phyloP scores from a whole-genome alignment of 37 sponge, comb jelly and placozoan species.

The Crambe crambe region DNA sequence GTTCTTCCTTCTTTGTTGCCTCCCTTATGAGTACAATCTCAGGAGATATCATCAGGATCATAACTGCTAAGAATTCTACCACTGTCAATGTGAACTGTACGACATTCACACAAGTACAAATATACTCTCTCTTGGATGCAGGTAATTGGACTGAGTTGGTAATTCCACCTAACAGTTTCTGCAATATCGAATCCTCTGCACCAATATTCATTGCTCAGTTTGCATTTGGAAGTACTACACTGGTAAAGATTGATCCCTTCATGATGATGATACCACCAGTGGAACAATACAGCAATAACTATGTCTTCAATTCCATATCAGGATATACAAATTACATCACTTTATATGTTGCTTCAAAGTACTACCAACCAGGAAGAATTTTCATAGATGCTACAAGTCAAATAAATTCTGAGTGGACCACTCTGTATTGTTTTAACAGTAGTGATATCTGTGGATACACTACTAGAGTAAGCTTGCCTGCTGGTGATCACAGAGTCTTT shows the following conservation, averaged over 20 bases:
- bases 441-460: constrained; percentile 34
- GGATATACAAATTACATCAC: constrained; percentile 28
- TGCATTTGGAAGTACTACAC: constrained; percentile 7
- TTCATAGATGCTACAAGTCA: constrained; percentile 16
- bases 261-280: constrained; percentile 66
- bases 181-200: constrained; percentile 35
- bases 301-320: constrained; percentile 20
- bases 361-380: constrained; percentile 24
- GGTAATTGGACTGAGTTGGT: constrained; percentile 16
- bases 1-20: constrained; percentile 33
- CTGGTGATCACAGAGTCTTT: constrained; percentile 26
- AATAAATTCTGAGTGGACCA: background rate
- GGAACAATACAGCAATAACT: constrained; percentile 67
- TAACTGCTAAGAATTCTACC: constrained; percentile 29
- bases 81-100: background rate
- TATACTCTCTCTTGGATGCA: background rate
- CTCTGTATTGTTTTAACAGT: constrained; percentile 19
- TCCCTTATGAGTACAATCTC: constrained; percentile 26
- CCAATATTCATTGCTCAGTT: constrained; percentile 45
- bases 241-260: constrained; percentile 46
- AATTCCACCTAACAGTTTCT: constrained; percentile 7
- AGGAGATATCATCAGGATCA: constrained; percentile 18
- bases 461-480: background rate
- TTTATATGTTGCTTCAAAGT: constrained; percentile 28
- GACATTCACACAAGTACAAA: background rate